Percentiles rank a stretch among this genome's conserved stretches.
phyloP scores from a whole-genome alignment of 2,113 vertebrate species.

The Myrmophylax atrothorax region DNA sequence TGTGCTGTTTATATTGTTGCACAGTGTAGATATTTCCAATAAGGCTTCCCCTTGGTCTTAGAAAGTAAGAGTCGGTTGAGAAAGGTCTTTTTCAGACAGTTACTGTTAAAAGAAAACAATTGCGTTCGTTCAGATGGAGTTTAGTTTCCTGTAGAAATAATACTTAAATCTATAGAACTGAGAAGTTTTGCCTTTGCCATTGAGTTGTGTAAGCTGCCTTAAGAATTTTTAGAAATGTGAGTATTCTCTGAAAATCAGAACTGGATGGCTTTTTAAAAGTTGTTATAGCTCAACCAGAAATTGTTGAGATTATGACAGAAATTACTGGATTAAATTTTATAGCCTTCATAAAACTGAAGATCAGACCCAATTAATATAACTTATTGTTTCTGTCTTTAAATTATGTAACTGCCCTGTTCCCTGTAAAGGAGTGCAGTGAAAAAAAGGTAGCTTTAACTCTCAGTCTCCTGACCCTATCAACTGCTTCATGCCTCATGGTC shows the following conservation, averaged over 20 bases:
- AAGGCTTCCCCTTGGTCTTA: not conserved
- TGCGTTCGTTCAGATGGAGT: not conserved
- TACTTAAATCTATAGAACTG: not conserved
- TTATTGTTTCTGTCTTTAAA: not conserved
- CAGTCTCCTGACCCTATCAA: not conserved
- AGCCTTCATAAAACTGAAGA: not conserved
- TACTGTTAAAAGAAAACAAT: not conserved
- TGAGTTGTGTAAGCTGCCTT: not conserved
- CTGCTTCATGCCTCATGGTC: not conserved
- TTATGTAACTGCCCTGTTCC: not conserved
- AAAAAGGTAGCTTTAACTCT: not conserved
- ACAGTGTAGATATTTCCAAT: not conserved
- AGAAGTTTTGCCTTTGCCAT: not conserved
- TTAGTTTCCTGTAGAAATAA: not conserved
- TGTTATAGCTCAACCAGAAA: not conserved
- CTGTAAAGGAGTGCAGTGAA: not conserved
- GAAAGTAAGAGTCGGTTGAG: not conserved
- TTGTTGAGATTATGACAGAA: not conserved
- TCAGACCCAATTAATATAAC: not conserved
- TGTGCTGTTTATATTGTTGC: not conserved
- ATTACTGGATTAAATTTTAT: not conserved
- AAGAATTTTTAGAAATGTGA: not conserved
- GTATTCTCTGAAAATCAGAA: not conserved
- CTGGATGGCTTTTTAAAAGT: not conserved
- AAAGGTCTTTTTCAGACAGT: not conserved